A percentile compares a stretch with the other conserved stretches of the same genome.
Evolutionary conservation across 1,140 invertebrate species (phyloP).

Genomic region (Uloborus diversus): DNA sequence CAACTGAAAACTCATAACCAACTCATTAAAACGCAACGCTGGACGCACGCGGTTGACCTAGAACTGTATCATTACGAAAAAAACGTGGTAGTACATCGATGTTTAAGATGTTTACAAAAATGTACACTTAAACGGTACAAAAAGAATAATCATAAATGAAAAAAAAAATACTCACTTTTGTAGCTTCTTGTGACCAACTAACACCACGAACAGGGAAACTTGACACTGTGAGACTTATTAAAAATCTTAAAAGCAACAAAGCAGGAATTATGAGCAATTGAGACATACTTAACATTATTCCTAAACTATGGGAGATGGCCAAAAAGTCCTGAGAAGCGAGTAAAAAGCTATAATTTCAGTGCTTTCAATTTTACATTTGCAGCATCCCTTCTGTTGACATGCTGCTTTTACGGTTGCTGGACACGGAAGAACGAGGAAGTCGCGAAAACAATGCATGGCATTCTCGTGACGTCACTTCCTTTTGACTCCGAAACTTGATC

Average conservation of each 20-base stretch:
- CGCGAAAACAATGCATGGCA: not conserved
- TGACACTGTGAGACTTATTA: slow-evolving; percentile 11
- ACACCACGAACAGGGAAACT: slow-evolving; percentile 30
- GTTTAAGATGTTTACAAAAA: too few species aligned
- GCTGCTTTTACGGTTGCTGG: too few species aligned
- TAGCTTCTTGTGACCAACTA: slow-evolving; percentile 34
- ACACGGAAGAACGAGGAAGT: not conserved
- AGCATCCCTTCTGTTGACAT: not conserved
- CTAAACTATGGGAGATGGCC: not conserved
- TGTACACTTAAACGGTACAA: too few species aligned
- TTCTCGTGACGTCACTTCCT: not conserved
- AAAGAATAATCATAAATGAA: too few species aligned
- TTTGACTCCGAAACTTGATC: not conserved
- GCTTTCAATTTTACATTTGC: not conserved
- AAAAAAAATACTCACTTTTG: slow-evolving; percentile 11
- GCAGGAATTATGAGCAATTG: slow-evolving; percentile 34
- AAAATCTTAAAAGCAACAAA: slow-evolving; percentile 21
- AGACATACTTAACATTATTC: slow-evolving; percentile 24
- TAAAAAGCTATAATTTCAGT: not conserved
- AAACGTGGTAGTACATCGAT: too few species aligned
- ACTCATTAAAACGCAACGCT: too few species aligned
- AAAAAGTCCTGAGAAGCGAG: not conserved
- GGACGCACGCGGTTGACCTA: too few species aligned
- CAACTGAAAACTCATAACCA: too few species aligned
- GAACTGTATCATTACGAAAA: too few species aligned